These are phyloP conservation scores for Picus viridis DNA, from an alignment of 2,797 vertebrate genomes.

Conservation along the genomic window DNA sequence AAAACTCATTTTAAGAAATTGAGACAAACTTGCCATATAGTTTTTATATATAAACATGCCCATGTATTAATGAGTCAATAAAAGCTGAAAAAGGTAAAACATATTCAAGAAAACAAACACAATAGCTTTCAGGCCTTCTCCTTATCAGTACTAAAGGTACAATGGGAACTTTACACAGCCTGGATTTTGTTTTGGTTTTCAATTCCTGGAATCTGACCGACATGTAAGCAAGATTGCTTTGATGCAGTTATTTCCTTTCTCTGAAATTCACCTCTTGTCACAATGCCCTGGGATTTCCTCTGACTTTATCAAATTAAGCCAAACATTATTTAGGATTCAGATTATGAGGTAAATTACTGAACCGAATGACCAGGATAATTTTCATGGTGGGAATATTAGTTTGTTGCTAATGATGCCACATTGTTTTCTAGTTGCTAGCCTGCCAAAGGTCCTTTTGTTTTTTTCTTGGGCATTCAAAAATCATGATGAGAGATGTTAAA, in stretches of 20 bases:
- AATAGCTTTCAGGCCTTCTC: neutral
- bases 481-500: neutral
- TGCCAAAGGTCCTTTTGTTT: neutral
- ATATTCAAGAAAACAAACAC: neutral
- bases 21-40: neutral
- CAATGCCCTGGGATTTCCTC: conserved; percentile 34
- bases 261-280: neutral
- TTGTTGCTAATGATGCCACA: neutral
- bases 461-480: neutral
- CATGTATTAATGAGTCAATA: neutral
- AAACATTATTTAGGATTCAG: neutral
- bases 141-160: neutral
- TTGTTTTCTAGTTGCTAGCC: neutral
- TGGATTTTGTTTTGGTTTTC: conserved; percentile 18
- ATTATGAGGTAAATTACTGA: neutral
- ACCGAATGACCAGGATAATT: neutral
- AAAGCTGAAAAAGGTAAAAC: neutral
- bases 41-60: neutral
- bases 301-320: conserved; percentile 13
- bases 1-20: neutral
- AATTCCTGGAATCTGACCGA: neutral
- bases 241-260: conserved; percentile 32
- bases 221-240: neutral
- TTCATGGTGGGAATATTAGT: neutral
- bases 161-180: neutral